phyloP scores from a whole-genome alignment of 2,113 vertebrate genomes.

The Coreoperca whiteheadi region DNA sequence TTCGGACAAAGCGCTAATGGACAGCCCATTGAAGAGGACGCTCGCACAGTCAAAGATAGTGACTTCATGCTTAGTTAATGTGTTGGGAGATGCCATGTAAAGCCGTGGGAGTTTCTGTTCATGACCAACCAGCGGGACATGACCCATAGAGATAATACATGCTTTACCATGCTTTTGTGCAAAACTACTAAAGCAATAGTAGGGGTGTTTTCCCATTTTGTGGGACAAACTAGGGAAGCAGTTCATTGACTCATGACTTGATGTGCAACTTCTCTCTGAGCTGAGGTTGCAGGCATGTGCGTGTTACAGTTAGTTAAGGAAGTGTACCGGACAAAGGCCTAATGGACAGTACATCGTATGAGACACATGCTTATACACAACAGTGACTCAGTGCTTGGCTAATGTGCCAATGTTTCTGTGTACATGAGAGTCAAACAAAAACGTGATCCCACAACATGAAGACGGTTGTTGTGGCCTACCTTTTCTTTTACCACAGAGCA shows the following conservation, averaged over 20 bases:
- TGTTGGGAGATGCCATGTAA: conserved; percentile 19
- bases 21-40: conserved; percentile 34
- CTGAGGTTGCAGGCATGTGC: not conserved
- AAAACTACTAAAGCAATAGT: conserved; percentile 41
- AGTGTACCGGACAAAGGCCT: conserved; percentile 31
- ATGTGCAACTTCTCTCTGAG: conserved; percentile 27
- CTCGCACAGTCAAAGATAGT: conserved; percentile 30
- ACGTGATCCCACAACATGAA: conserved; percentile 15
- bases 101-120: conserved; percentile 38
- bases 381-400: conserved; percentile 22
- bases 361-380: conserved; percentile 39
- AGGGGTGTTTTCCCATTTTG: conserved; percentile 6
- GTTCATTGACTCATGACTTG: conserved; percentile 24
- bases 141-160: conserved; percentile 24
- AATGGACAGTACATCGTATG: conserved; percentile 13
- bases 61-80: conserved; percentile 61
- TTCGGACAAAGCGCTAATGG: conserved; percentile 68
- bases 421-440: conserved; percentile 28
- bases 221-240: not conserved
- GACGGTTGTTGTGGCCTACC: conserved; percentile 28
- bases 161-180: not conserved
- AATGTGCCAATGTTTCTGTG: conserved; percentile 27
- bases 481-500: conserved; percentile 22
- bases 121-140: conserved; percentile 10
- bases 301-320: conserved; percentile 27